A percentile compares a stretch with the other conserved stretches of the same genome.
phyloP scores from a whole-genome alignment of 2,797 vertebrate species.

The Helicolenus hilgendorfi region DNA sequence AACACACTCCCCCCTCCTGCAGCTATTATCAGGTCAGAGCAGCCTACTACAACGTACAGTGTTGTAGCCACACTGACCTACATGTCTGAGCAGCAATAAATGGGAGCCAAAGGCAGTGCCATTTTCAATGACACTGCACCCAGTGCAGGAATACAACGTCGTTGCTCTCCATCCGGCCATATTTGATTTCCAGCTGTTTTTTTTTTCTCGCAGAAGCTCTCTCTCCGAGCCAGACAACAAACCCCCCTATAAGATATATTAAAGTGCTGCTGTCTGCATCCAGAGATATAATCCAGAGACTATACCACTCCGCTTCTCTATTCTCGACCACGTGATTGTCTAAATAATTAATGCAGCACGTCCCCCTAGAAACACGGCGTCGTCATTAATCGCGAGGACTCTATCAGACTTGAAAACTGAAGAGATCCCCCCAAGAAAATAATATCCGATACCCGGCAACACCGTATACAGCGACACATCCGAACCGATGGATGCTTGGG shows the following conservation, averaged over 20 bases:
- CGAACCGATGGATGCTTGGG: conserved; percentile 93
- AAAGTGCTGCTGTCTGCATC: conserved; percentile 90
- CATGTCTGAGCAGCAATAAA: conserved; percentile 90
- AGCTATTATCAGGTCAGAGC: conserved; percentile 73
- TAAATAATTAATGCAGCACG: conserved; percentile 99
- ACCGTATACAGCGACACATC: conserved; percentile 90
- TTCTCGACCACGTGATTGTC: conserved; percentile 99
- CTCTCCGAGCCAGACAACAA: conserved; percentile 84
- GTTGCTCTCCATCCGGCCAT: conserved; percentile 91
- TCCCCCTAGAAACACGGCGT: conserved; percentile 99
- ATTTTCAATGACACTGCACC: conserved; percentile 91
- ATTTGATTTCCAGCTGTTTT: conserved; percentile 92
- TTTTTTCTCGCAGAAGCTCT: conserved; percentile 80
- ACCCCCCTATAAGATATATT: conserved; percentile 88
- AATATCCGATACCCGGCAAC: conserved; percentile 94
- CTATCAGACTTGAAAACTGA: conserved; percentile 99
- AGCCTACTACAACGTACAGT: conserved; percentile 71
- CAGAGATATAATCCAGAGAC: conserved; percentile 94
- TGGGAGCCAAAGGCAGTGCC: conserved; percentile 90
- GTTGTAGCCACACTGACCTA: conserved; percentile 88
- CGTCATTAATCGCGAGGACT: conserved; percentile 99
- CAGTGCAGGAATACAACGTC: conserved; percentile 83
- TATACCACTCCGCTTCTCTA: conserved; percentile 93
- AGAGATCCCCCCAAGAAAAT: conserved; percentile 99
- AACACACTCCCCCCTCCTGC: not conserved